A percentile compares a stretch with the other conserved stretches of the same genome.
Evolutionary conservation across 2,888 invertebrate genomes (phyloP).

Genomic region (Dolichopus griseipennis): DNA sequence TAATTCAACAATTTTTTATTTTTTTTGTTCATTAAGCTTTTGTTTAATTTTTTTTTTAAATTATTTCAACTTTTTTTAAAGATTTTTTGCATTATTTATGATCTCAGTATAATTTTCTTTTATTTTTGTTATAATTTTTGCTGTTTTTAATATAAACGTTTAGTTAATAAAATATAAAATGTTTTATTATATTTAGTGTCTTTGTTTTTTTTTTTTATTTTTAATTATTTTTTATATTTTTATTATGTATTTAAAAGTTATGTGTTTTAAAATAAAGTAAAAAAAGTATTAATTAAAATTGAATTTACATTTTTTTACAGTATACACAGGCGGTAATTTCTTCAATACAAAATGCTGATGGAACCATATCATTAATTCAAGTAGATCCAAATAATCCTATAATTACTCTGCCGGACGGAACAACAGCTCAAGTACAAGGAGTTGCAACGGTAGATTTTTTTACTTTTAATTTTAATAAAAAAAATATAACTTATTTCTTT

Average conservation of each 20-base stretch:
- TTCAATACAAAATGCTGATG: slow-evolving; percentile 93
- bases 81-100: slow-evolving; percentile 16
- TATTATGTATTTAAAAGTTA: not conserved
- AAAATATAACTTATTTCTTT: slow-evolving; percentile 13
- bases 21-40: slow-evolving; percentile 9
- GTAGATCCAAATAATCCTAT: slow-evolving; percentile 90
- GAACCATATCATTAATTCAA: slow-evolving; percentile 91
- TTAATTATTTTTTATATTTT: not conserved
- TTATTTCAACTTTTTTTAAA: not conserved
- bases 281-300: not conserved
- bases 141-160: no score
- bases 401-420: slow-evolving; percentile 90
- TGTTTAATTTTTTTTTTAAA: slow-evolving; percentile 10
- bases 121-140: slow-evolving; percentile 17
- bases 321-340: slow-evolving; percentile 87
- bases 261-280: slow-evolving; percentile 2
- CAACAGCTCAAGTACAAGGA: slow-evolving; percentile 86
- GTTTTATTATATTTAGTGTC: not conserved
- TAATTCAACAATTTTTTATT: slow-evolving; percentile 18
- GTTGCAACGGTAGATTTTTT: slow-evolving; percentile 38
- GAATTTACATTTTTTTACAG: slow-evolving; percentile 38
- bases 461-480: not conserved
- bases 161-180: no score
- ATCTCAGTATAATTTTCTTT: slow-evolving; percentile 18
- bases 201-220: slow-evolving; percentile 4